A percentile compares a stretch with the other conserved stretches of the same genome.
These are phyloP conservation scores for Motacilla tschutschensis DNA, from an alignment of 2,113 vertebrate genomes.

Conservation along the genomic window DNA sequence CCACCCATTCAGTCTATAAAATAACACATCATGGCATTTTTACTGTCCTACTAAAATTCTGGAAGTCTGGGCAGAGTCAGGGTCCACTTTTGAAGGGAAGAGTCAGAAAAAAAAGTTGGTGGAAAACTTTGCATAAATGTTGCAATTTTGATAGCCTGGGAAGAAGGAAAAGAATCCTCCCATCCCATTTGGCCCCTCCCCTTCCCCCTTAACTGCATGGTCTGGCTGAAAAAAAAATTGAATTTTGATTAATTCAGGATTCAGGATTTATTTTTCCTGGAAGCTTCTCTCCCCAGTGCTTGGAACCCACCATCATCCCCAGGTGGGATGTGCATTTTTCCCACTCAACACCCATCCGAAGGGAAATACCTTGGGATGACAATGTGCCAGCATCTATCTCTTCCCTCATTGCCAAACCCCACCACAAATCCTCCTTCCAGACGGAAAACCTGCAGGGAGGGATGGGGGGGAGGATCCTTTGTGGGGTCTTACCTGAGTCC, in stretches of 20 bases:
- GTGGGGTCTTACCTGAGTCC: slow-evolving; percentile 20
- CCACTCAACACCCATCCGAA: neutral
- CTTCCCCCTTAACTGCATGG: neutral
- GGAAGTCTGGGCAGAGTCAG: neutral
- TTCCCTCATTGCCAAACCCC: neutral
- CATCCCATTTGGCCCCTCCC: neutral
- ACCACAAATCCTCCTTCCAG: neutral
- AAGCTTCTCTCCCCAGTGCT: neutral
- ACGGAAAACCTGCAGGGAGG: too few species aligned
- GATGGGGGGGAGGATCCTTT: accelerated
- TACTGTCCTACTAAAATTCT: neutral
- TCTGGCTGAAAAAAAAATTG: neutral
- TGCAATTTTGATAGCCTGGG: neutral
- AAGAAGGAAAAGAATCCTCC: neutral
- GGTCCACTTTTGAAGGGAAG: neutral
- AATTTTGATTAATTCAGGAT: neutral
- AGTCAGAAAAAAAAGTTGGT: neutral
- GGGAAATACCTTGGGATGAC: accelerated
- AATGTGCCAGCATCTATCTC: accelerated
- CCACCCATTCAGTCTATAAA: neutral
- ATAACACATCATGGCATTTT: accelerated
- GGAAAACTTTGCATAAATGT: neutral
- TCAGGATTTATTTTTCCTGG: neutral
- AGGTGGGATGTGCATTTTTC: neutral
- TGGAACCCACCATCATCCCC: neutral